Base-by-base conservation (phyloP, 92 coral and sea anemone genomes). In the Siderastrea siderea region DNA sequence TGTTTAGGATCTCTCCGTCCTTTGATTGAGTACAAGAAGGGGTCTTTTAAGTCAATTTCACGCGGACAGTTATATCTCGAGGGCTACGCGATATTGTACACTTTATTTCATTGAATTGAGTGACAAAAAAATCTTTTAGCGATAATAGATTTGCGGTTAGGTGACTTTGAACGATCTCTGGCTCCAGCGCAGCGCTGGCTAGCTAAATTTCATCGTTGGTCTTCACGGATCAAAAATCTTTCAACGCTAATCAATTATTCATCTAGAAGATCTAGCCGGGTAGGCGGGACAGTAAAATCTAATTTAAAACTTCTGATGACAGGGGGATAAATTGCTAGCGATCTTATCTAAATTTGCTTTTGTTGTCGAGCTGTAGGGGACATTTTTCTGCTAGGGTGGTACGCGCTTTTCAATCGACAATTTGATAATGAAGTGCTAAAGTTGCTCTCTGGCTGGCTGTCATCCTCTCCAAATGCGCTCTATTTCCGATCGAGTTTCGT, bases 271-370 rank as follows among this genome's bases (percentile, higher is more conserved):
- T 69, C 60, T 68, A 80, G 86, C 65, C 77, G 57, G 69, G 88
- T 81, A 88, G 93, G 93, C 93, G 93, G 93, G 93, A 43, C 70
- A 77, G 64, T 77, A 49, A 82, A 75, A 88, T 95, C 94, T 90
- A 86, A 93, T 95, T 93, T 93, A 93, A 85, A 83, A 84, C 89
- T 82, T 64, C 77, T 67, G 88, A 84, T 93, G 98, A 95, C 94
- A 87, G 80, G 86, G 69, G 75, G 88, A 68, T 81, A 89, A 84
- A 89, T 92, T 82, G 92, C 93, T 66, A 74, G 74, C 79, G 88
- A 90, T 90, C 85, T 80, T 86, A 90, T 90, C 93, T 81, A 75
- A 75, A 67, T 86, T 75, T 62, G 82, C 75, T 74, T 46, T 90
- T 90, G 90, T 90, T 81, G 62, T 72, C 45, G 6, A 62, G 84